A percentile compares a stretch with the other conserved stretches of the same genome.
phyloP scores from a whole-genome alignment of 2,797 vertebrate species.

The Sebastiscus tertius region DNA sequence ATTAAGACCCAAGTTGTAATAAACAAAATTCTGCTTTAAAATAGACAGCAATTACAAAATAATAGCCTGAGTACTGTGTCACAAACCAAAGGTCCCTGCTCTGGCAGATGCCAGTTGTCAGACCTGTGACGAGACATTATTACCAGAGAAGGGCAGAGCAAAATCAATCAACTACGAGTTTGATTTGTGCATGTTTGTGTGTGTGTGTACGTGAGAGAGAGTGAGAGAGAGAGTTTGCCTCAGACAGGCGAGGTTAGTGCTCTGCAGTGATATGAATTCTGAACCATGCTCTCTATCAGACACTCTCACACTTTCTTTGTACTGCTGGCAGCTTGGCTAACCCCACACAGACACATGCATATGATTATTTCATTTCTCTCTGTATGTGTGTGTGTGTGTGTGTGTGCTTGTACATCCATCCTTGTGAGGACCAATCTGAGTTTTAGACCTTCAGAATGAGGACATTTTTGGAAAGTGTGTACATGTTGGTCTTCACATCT shows the following conservation, averaged over 20 bases:
- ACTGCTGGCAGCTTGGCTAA: constrained; percentile 10
- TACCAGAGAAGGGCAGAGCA: constrained; percentile 8
- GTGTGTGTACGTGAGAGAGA: background rate
- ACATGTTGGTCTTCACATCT: background rate
- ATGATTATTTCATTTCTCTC: constrained; percentile 1
- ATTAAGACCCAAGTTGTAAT: background rate
- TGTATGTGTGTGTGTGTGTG: background rate
- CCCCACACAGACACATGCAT: constrained; percentile 11
- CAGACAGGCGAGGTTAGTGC: constrained; percentile 12
- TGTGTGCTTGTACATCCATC: background rate
- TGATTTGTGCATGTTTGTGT: background rate
- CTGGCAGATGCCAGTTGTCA: constrained; percentile 11
- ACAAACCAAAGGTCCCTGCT: background rate
- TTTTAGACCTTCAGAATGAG: background rate
- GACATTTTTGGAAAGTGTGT: background rate
- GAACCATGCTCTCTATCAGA: constrained; percentile 22
- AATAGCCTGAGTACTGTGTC: background rate
- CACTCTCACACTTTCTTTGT: constrained; percentile 16
- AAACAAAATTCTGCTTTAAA: background rate
- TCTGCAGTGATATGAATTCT: constrained; percentile 33
- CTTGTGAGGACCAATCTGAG: background rate
- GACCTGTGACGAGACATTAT: background rate
- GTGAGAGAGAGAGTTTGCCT: background rate
- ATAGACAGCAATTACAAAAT: background rate
- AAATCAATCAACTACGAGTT: constrained; percentile 19